Conservation (phyloP, 2,888 invertebrate genomes). For the Leucoptera coffeella region DNA sequence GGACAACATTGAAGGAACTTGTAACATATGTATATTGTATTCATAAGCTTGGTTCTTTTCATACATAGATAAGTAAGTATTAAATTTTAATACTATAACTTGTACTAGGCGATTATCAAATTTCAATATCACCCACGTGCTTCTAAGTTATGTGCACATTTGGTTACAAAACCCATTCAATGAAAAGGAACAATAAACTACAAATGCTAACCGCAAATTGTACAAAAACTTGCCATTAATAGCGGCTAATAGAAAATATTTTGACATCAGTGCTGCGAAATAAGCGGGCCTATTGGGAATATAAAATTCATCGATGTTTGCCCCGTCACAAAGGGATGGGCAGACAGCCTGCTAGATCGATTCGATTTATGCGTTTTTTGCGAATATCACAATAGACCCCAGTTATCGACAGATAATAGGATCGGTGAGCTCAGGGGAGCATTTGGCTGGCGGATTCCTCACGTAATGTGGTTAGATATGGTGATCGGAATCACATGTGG, state of each 20-base stretch:
- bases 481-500: conserved; percentile 47
- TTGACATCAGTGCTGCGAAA: conserved; percentile 36
- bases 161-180: no score
- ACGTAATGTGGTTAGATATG: conserved; percentile 45
- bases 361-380: conserved; percentile 49
- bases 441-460: conserved; percentile 33
- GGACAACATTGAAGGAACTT: no score
- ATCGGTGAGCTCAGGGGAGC: conserved; percentile 20
- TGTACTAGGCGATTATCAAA: no score
- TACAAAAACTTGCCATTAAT: conserved; percentile 5
- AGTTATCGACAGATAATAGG: conserved; percentile 47
- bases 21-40: no score
- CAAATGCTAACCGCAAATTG: conserved; percentile 29
- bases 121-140: no score
- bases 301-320: no score
- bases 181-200: conserved; percentile 1
- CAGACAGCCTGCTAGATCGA: conserved; percentile 42
- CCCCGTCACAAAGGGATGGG: conserved; percentile 26
- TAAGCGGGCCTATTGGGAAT: conserved; percentile 38
- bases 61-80: no score
- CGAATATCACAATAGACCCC: conserved; percentile 31
- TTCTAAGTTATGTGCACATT: no score
- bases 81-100: no score
- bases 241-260: conserved; percentile 36
- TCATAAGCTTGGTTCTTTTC: no score